phyloP scores from a whole-genome alignment of 2,888 invertebrate species.

The Caenorhabditis sp. region DNA sequence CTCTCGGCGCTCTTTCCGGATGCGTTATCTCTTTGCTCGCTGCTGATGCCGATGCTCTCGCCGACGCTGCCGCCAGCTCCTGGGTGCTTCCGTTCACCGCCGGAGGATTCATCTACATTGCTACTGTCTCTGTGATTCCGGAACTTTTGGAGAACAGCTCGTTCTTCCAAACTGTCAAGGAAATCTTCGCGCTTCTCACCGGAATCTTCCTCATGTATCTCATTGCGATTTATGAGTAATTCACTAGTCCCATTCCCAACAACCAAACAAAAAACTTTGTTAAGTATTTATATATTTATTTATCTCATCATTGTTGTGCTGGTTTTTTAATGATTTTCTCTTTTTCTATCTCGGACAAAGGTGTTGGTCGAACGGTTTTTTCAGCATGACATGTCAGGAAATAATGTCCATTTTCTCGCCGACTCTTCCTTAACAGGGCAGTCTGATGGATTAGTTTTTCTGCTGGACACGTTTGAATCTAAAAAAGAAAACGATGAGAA shows the following conservation, averaged over 20 bases:
- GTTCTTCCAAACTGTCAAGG: conserved; percentile 73
- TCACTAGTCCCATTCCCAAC: background rate
- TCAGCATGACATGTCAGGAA: conserved; percentile 3
- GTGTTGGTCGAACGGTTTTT: conserved; percentile 16
- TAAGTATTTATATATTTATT: conserved; percentile 17
- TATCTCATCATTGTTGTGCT: conserved; percentile 22
- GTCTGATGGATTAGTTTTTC: conserved; percentile 44
- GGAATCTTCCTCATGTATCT: conserved; percentile 78
- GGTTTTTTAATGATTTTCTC: conserved; percentile 27
- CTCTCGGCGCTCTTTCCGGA: conserved; percentile 93
- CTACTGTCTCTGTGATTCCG: conserved; percentile 97
- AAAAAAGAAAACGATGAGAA: conserved; percentile 6
- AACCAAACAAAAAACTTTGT: conserved; percentile 5
- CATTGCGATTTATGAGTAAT: conserved; percentile 76
- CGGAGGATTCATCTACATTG: conserved; percentile 96
- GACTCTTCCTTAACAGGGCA: conserved; percentile 30
- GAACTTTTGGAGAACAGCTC: conserved; percentile 89
- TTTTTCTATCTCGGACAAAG: too few species aligned
- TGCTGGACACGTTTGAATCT: conserved; percentile 54
- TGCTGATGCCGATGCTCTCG: conserved; percentile 74
- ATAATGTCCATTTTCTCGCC: conserved; percentile 50
- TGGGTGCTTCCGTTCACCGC: conserved; percentile 91
- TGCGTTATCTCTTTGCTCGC: conserved; percentile 76
- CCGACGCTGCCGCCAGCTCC: conserved; percentile 82
- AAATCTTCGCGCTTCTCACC: conserved; percentile 72